Evolutionary conservation across 2,797 vertebrate genomes (phyloP).

Genomic region (Salarias fasciatus): DNA sequence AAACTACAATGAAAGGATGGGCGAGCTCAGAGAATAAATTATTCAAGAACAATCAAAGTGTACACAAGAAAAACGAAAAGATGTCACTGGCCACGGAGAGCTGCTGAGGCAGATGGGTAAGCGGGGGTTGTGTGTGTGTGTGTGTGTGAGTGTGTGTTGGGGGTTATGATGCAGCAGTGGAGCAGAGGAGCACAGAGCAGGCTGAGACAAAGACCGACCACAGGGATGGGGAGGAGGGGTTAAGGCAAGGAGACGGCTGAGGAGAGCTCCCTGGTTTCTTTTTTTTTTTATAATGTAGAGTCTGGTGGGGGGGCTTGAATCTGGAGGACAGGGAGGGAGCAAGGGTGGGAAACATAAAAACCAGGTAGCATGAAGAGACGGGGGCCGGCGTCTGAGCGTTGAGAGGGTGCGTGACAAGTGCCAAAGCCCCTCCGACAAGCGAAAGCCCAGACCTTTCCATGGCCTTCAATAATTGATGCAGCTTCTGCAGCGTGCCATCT

Average conservation of each 20-base stretch:
- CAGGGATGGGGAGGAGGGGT: too few relatives aligned
- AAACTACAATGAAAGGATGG: slow-evolving; percentile 26
- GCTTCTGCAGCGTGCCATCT: slow-evolving; percentile 68
- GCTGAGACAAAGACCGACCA: slow-evolving; percentile 25
- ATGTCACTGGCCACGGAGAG: slow-evolving; percentile 59
- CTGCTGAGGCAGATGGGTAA: slow-evolving; percentile 52
- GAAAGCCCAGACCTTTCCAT: slow-evolving; percentile 70
- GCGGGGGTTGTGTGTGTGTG: slow-evolving; percentile 25
- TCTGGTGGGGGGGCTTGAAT: slow-evolving; percentile 15
- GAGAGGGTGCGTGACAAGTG: slow-evolving; percentile 72
- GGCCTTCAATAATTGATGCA: slow-evolving; percentile 82
- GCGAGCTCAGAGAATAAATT: slow-evolving; percentile 63
- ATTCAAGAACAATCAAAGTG: slow-evolving; percentile 70
- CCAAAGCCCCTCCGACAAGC: slow-evolving; percentile 64
- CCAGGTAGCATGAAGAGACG: slow-evolving; percentile 44
- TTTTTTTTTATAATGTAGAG: slow-evolving; percentile 55
- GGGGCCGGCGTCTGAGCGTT: slow-evolving; percentile 6
- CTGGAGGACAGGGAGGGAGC: neutral
- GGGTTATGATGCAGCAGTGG: slow-evolving; percentile 40
- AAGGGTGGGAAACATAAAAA: slow-evolving; percentile 16
- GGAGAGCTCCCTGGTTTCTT: slow-evolving; percentile 51
- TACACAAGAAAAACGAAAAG: slow-evolving; percentile 48
- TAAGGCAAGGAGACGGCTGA: neutral
- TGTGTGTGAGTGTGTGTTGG: slow-evolving; percentile 24
- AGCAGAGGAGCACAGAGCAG: slow-evolving; percentile 37